phyloP scores from a whole-genome alignment of 2,113 vertebrate species.

The Oryzias melastigma region DNA sequence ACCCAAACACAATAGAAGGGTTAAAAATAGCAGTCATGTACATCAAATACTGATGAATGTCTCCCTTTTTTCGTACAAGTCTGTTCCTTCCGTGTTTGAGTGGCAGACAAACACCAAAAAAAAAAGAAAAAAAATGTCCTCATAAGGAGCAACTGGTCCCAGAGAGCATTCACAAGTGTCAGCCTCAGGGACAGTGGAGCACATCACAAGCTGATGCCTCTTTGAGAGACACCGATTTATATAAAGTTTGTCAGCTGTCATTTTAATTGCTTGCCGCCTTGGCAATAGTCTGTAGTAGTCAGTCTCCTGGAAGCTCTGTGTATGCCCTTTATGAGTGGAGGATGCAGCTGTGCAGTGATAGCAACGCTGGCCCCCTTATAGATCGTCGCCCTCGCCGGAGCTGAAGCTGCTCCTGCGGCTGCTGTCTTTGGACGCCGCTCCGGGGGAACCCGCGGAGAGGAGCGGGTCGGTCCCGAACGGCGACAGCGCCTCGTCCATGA shows the following conservation, averaged over 20 bases:
- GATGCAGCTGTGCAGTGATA: slow-evolving; percentile 5
- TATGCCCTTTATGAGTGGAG: slow-evolving; percentile 19
- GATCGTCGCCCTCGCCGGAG: slow-evolving; percentile 86
- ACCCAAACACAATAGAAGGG: no score
- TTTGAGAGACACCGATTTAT: slow-evolving; percentile 11
- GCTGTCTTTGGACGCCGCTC: slow-evolving; percentile 86
- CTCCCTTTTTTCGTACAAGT: slow-evolving; percentile 66
- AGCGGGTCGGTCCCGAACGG: slow-evolving; percentile 90
- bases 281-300: slow-evolving; percentile 12
- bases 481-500: slow-evolving; percentile 87
- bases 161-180: slow-evolving; percentile 1
- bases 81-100: slow-evolving; percentile 44
- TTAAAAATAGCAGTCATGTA: slow-evolving; percentile 35
- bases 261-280: slow-evolving; percentile 17
- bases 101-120: slow-evolving; percentile 34
- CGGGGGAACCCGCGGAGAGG: slow-evolving; percentile 87
- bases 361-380: slow-evolving; percentile 68
- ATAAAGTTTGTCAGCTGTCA: slow-evolving; percentile 33
- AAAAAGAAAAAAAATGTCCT: slow-evolving; percentile 13
- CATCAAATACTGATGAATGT: slow-evolving; percentile 44
- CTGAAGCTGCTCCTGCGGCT: slow-evolving; percentile 94
- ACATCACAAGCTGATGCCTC: slow-evolving; percentile 29
- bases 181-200: slow-evolving; percentile 1
- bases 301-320: slow-evolving; percentile 21
- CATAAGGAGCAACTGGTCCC: slow-evolving; percentile 6